Evolutionary conservation across 2,797 vertebrate genomes (phyloP).

Genomic region (Hemibagrus guttatus): DNA sequence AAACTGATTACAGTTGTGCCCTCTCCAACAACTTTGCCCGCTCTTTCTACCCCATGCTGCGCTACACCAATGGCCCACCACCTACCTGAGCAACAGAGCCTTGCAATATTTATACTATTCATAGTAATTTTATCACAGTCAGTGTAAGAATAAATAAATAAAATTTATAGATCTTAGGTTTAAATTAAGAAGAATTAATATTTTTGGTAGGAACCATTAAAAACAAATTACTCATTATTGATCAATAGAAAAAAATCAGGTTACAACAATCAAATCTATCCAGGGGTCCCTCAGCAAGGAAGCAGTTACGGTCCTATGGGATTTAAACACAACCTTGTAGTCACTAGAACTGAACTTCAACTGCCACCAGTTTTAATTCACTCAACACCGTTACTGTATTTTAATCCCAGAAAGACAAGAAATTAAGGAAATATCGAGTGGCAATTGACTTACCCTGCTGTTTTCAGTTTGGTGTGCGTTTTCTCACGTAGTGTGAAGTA

Average conservation of each 20-base stretch:
- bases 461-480: not conserved
- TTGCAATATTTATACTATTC: not conserved
- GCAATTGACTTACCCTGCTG: not conserved
- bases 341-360: not conserved
- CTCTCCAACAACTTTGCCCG: conserved; percentile 92
- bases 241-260: not conserved
- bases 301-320: not conserved
- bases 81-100: conserved; percentile 77
- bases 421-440: not conserved
- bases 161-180: not conserved
- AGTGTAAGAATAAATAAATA: not conserved
- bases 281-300: not conserved
- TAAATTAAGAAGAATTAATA: not conserved
- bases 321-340: not conserved
- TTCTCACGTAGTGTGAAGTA: not conserved
- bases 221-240: not conserved
- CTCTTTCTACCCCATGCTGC: conserved; percentile 94
- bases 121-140: not conserved
- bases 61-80: conserved; percentile 90
- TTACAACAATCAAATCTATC: not conserved
- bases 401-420: not conserved
- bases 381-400: not conserved
- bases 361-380: too few species aligned
- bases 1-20: conserved; percentile 87
- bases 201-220: not conserved